These are phyloP conservation scores for Zaprionus davidi DNA, from an alignment of 1,140 invertebrate genomes.

Conservation along the genomic window DNA sequence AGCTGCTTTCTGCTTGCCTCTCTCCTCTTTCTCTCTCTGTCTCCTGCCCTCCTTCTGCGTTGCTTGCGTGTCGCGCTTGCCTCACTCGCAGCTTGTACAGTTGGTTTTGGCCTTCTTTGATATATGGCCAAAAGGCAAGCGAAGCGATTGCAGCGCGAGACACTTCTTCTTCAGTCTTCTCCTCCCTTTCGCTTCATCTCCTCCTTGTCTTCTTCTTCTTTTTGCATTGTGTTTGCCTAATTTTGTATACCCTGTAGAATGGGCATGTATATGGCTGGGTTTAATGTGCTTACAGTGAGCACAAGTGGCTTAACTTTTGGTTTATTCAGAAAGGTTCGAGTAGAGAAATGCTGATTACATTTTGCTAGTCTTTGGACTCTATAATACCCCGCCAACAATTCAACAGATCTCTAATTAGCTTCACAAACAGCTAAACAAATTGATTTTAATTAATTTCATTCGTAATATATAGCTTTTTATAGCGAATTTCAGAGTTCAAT, in stretches of 20 bases:
- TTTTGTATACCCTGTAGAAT: slow-evolving; percentile 20
- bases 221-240: slow-evolving; percentile 29
- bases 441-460: neutral
- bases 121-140: slow-evolving; percentile 36
- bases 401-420: too few species aligned
- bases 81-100: slow-evolving; percentile 65
- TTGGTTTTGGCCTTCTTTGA: slow-evolving; percentile 62
- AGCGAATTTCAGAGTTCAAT: neutral
- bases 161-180: slow-evolving; percentile 17
- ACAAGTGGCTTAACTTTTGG: neutral
- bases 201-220: neutral
- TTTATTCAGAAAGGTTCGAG: neutral
- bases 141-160: slow-evolving; percentile 23
- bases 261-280: neutral
- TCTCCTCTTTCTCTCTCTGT: slow-evolving; percentile 3
- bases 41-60: slow-evolving; percentile 38
- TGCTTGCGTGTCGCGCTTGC: slow-evolving; percentile 28
- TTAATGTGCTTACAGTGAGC: neutral
- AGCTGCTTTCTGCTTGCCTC: slow-evolving; percentile 7
- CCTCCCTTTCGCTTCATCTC: neutral
- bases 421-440: neutral
- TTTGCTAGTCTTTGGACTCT: neutral
- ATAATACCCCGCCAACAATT: neutral
- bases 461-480: neutral
- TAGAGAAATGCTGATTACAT: neutral